A percentile compares a stretch with the other conserved stretches of the same genome.
Conservation (phyloP, 2,888 invertebrate species). For the Andrena dorsata region DNA sequence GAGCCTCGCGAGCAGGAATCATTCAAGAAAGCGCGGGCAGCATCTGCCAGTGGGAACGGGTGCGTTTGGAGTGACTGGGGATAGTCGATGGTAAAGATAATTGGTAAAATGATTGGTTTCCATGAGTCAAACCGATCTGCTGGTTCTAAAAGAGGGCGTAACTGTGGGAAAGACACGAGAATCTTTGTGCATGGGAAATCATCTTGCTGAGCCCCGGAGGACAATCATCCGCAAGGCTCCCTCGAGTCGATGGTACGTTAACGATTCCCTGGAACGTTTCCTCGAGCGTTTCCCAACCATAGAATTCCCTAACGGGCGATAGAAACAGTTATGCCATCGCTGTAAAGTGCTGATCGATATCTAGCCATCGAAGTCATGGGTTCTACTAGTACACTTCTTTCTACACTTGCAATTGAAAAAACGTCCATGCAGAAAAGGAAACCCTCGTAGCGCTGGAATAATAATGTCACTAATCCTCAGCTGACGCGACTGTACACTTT, state of each 20-base stretch:
- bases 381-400: background rate
- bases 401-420: background rate
- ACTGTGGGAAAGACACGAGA: background rate
- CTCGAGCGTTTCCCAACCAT: slow-evolving; percentile 66
- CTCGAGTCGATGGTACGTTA: slow-evolving; percentile 71
- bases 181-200: slow-evolving; percentile 37
- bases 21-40: slow-evolving; percentile 7
- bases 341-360: slow-evolving; percentile 59
- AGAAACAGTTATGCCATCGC: slow-evolving; percentile 67
- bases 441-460: no score
- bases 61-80: background rate
- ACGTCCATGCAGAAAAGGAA: no score
- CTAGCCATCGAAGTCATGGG: slow-evolving; percentile 52
- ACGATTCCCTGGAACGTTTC: slow-evolving; percentile 72
- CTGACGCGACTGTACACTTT: no score
- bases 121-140: no score
- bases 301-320: slow-evolving; percentile 73
- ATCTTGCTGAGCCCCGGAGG: slow-evolving; percentile 55
- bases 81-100: no score
- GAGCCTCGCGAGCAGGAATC: slow-evolving; percentile 15
- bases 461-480: no score
- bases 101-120: no score
- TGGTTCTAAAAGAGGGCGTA: no score
- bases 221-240: slow-evolving; percentile 72
- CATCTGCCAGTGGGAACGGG: background rate